Evolutionary conservation across 2,113 vertebrate genomes (phyloP).

Genomic region (Oriolus oriolus): DNA sequence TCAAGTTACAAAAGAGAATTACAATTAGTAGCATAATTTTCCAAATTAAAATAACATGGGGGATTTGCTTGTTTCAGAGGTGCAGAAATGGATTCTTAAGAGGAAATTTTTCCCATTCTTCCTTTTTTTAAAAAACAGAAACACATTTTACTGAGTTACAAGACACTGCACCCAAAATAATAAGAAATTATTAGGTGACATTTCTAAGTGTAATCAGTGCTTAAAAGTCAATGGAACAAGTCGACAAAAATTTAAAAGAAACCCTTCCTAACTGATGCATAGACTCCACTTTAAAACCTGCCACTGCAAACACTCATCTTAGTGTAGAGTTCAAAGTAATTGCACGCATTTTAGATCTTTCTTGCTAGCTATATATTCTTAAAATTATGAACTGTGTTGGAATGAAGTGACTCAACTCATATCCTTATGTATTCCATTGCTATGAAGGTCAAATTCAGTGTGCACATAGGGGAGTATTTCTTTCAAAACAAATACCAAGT

Average conservation of each 20-base stretch:
- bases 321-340: not conserved
- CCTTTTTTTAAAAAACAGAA: not conserved
- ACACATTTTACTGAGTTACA: not conserved
- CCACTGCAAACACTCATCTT: not conserved
- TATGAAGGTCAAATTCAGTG: not conserved
- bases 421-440: not conserved
- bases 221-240: not conserved
- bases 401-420: not conserved
- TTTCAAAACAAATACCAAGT: not conserved
- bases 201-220: not conserved
- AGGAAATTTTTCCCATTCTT: not conserved
- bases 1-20: conserved; percentile 5
- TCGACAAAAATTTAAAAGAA: not conserved
- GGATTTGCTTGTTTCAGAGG: not conserved
- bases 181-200: not conserved
- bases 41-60: not conserved
- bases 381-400: not conserved
- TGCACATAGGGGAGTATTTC: not conserved
- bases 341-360: not conserved
- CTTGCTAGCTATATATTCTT: not conserved
- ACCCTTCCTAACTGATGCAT: not conserved
- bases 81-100: not conserved
- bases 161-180: not conserved
- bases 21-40: not conserved
- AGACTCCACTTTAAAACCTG: not conserved